Evolutionary conservation across 2,113 vertebrate species (phyloP).

Genomic region (Chlorodrepanis virens): DNA sequence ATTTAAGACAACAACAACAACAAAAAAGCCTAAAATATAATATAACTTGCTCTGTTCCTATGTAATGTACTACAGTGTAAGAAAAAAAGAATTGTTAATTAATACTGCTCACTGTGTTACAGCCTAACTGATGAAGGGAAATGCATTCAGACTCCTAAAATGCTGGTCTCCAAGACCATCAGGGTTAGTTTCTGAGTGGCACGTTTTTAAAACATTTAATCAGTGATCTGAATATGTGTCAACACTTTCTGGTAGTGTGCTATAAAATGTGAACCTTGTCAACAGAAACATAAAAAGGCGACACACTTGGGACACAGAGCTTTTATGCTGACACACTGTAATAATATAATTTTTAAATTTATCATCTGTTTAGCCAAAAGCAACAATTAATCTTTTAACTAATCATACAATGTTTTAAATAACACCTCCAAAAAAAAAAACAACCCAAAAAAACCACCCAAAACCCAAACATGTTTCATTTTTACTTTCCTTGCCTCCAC

Average conservation of each 20-base stretch:
- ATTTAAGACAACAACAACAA: background rate
- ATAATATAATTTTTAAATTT: conserved; percentile 79
- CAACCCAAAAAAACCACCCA: background rate
- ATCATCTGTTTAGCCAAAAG: conserved; percentile 79
- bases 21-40: background rate
- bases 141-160: conserved; percentile 63
- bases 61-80: background rate
- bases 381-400: conserved; percentile 78
- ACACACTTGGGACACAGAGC: conserved; percentile 76
- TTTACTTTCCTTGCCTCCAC: conserved; percentile 52
- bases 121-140: conserved; percentile 37
- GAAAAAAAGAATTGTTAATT: conserved; percentile 6
- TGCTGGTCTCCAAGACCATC: conserved; percentile 72
- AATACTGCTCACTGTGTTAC: conserved; percentile 30
- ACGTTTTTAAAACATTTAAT: conserved; percentile 84
- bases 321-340: conserved; percentile 75
- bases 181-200: conserved; percentile 82
- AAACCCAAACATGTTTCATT: background rate
- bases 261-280: conserved; percentile 80
- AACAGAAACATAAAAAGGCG: conserved; percentile 77
- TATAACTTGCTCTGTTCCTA: background rate
- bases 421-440: conserved; percentile 61
- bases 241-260: conserved; percentile 80
- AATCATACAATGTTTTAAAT: conserved; percentile 59
- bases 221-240: conserved; percentile 79